Evolutionary conservation across 2,113 vertebrate genomes (phyloP), one percentile per base, ranked within the genome.

Genomic region (Entosphenus tridentatus): DNA sequence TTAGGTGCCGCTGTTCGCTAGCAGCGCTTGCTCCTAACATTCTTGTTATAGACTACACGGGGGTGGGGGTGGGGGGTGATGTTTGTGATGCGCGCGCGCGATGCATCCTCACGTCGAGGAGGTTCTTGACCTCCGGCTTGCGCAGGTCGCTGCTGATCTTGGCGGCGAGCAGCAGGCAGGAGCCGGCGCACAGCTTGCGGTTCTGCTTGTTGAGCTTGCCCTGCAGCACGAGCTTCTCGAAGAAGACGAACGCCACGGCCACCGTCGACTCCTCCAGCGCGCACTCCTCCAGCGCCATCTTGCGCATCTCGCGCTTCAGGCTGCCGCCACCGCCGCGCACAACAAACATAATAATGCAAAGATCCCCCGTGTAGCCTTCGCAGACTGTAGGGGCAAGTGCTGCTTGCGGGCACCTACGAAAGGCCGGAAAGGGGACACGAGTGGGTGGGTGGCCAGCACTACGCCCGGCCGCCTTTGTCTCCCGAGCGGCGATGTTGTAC

Each of bases 141-240:
- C 83, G 87, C 72, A 98, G 87, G 75, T 96, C 93, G 11, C 90
- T 93, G 83, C 89, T 95, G 81, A 96, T 93, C 81, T 98, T 98
- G 72, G 92, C 92, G 2, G 88, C 93, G 2, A 98, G 78, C 69
- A 96, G 81, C 70, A 98, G 81, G 1, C 92, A 96, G 57, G 88
- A 88, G 1, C 89, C 87, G 0, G 89, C 88, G 2, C 91, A 91
- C 79, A 96, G 78, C 80, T 98, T 98, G 77, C 92, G 88, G 85
- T 95, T 98, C 75, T 90, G 89, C 75, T 98, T 98, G 78, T 89
- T 89, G 71, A 98, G 86, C 67, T 86, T 85, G 39, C 90, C 90
- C 79, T 95, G 88, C 56, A 96, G 83, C 67, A 91, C 87, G 4
- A 98, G 79, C 82, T 96, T 98, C 82, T 98, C 93, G 16, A 98